These are phyloP conservation scores for Cnemophilus loriae DNA, from an alignment of 2,113 vertebrate genomes.

Conservation along the genomic window DNA sequence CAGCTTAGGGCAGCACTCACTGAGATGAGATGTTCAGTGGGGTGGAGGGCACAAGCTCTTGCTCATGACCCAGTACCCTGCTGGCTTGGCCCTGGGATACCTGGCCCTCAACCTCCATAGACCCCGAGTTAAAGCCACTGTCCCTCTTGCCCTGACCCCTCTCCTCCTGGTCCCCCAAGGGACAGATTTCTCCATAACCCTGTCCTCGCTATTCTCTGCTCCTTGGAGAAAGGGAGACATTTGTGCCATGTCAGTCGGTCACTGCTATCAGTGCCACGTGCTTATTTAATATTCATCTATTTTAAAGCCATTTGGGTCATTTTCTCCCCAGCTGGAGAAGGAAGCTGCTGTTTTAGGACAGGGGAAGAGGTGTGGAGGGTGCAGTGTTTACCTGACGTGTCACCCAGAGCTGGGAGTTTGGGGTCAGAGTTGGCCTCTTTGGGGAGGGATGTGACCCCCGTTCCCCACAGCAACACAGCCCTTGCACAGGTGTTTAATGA, in stretches of 20 bases:
- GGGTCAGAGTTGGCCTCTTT: fast-evolving
- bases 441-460: not conserved
- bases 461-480: not conserved
- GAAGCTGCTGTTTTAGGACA: not conserved
- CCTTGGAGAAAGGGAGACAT: not conserved
- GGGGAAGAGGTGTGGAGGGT: not conserved
- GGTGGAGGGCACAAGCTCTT: not conserved
- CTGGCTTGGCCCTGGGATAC: fast-evolving
- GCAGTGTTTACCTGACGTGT: not conserved
- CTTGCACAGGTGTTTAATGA: not conserved
- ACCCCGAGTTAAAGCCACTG: fast-evolving
- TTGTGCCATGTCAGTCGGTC: not conserved
- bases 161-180: fast-evolving
- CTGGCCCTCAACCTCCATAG: fast-evolving
- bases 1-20: not conserved
- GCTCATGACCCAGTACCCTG: not conserved
- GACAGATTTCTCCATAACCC: fast-evolving
- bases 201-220: fast-evolving
- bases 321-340: not conserved
- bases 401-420: not conserved
- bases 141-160: not conserved
- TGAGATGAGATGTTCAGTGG: not conserved
- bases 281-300: not conserved
- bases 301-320: not conserved
- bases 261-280: not conserved